phyloP scores from a whole-genome alignment of 2,113 vertebrate genomes.

The Triplophysa rosa region DNA sequence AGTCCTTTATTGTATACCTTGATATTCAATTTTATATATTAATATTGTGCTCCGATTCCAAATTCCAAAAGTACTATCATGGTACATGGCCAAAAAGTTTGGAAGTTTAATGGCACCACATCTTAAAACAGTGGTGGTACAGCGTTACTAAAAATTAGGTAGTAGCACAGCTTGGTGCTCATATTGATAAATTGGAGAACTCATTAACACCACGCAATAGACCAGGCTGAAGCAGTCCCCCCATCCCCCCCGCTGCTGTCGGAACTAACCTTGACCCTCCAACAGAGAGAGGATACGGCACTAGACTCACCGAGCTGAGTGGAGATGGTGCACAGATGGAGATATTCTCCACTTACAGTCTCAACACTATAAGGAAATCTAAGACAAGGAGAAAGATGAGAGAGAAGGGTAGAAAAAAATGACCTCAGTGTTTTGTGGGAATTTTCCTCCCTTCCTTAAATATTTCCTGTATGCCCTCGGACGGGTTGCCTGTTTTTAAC shows the following conservation, averaged over 20 bases:
- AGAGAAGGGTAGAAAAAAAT: constrained; percentile 45
- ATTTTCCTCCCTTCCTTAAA: constrained; percentile 69
- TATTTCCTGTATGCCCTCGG: constrained; percentile 69
- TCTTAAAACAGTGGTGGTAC: not conserved
- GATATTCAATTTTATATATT: too few species aligned
- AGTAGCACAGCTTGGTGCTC: constrained; percentile 5
- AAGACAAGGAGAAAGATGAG: constrained; percentile 7
- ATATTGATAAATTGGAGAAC: constrained; percentile 11
- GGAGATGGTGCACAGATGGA: constrained; percentile 65
- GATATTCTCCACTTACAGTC: constrained; percentile 62
- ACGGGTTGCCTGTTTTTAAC: constrained; percentile 73
- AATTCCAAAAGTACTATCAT: too few species aligned
- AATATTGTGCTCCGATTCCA: too few species aligned
- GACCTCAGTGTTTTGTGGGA: constrained; percentile 61
- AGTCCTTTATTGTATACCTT: too few species aligned
- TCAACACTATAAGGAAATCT: constrained; percentile 44
- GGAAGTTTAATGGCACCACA: too few species aligned
- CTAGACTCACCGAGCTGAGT: constrained; percentile 50
- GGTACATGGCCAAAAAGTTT: too few species aligned
- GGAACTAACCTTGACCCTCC: constrained; percentile 56
- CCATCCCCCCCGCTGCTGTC: not conserved
- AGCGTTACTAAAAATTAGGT: not conserved
- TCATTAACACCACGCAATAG: constrained; percentile 13
- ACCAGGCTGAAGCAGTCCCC: not conserved
- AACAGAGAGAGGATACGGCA: constrained; percentile 49